Base-by-base conservation (phyloP, 2,113 vertebrate genomes). In the Anguilla rostrata region DNA sequence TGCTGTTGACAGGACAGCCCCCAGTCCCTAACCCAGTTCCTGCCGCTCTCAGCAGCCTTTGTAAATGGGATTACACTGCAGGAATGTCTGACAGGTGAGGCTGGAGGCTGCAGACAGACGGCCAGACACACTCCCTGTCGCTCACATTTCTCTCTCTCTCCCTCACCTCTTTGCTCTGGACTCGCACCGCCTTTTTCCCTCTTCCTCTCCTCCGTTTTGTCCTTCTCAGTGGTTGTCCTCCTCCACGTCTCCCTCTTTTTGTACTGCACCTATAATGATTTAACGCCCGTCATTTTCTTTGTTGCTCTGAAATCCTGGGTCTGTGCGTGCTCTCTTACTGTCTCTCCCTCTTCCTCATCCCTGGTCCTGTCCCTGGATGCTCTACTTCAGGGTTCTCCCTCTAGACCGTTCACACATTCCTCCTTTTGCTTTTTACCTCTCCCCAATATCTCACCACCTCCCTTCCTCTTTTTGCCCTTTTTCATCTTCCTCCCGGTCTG, bases 401-500 rank as follows among this genome's bases (percentile, higher is more conserved):
- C 0, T 5, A 34, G 29, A 49, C 78, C 46, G 9, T 78, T 60
- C 49, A 56, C 40, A 80, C 79, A n/a, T 41, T 8, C 53, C 34
- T 57, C 41, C 46, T 53, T 22, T 40, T 60, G n/a, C 79, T 80
- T 80, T 46, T 75, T 78, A 80, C 39, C 78, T 80, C 71, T 75
- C 71, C 78, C 56, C 34, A n/a, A 71, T n/a, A 49, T 80, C 78
- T 83, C 83, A 78, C 40, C 41, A 83, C 82, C 83, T 71, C 57
- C 39, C 49, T 56, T 56, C 16, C 56, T 56, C 80, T 41, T 56
- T 43, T 43, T 79, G 87, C 88, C 87, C 87, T 86, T 84, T 29
- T 29, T 82, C 82, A 40, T 84, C 40, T 49, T 39, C 8, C 56
- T 66, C 56, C 40, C 90, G 88, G 89, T 92, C 88, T 88, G 84